phyloP scores from a whole-genome alignment of 2,113 vertebrate species.

The Dasyornis broadbenti region DNA sequence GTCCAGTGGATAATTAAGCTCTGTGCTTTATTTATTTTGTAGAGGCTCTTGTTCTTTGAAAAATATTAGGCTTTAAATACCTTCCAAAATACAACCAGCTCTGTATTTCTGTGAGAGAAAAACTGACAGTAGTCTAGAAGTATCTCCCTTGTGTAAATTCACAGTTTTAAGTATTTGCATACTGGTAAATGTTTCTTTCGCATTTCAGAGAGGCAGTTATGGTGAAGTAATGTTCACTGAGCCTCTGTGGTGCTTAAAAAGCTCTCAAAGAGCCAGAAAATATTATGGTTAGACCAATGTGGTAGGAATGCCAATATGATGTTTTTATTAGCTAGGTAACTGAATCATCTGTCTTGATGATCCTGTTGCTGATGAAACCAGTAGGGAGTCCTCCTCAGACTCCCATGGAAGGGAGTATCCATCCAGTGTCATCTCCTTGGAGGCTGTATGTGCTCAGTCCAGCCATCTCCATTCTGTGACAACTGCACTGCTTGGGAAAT shows the following conservation, averaged over 20 bases:
- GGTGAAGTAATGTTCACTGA: not conserved
- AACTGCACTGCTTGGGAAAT: not conserved
- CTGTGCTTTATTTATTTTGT: not conserved
- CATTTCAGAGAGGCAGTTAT: not conserved
- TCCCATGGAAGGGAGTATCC: not conserved
- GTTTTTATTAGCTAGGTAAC: not conserved
- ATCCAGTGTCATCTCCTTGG: not conserved
- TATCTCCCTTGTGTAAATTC: not conserved
- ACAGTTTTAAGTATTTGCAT: not conserved
- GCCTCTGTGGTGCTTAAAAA: not conserved
- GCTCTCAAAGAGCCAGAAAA: not conserved
- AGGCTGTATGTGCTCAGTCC: not conserved
- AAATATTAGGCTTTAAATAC: not conserved
- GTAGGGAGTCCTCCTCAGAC: not conserved
- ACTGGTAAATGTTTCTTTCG: not conserved
- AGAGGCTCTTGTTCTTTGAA: not conserved
- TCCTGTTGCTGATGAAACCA: not conserved
- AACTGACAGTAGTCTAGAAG: not conserved
- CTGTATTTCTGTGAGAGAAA: not conserved
- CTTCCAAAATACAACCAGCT: not conserved
- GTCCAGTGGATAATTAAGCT: not conserved
- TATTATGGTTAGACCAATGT: not conserved
- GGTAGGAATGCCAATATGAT: not conserved
- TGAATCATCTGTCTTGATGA: not conserved
- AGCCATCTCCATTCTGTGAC: not conserved